Conservation (phyloP, 1,140 invertebrate species). For the Pseudomyrmex pallidus region DNA sequence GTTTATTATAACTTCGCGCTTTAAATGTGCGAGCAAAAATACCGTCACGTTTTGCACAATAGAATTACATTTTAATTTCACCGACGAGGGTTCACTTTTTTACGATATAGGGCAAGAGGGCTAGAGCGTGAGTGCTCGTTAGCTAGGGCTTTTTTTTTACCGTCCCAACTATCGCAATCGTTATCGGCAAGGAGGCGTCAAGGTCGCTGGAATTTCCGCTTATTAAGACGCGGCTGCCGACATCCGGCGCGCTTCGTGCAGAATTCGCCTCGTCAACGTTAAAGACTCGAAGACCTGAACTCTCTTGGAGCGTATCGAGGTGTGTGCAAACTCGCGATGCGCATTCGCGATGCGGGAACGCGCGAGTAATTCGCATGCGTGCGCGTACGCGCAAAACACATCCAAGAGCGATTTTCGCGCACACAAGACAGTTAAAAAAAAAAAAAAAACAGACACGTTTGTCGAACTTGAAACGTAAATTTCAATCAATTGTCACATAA, state of each 20-base stretch:
- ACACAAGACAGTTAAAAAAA: too few species aligned
- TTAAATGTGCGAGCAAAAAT: too few species aligned
- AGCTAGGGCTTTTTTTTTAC: slow-evolving; percentile 37
- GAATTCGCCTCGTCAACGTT: slow-evolving; percentile 63
- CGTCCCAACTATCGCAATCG: slow-evolving; percentile 44
- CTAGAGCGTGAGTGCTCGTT: slow-evolving; percentile 47
- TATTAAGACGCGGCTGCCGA: slow-evolving; percentile 67
- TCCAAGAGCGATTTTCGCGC: background rate
- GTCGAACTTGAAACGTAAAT: background rate
- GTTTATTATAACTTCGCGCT: too few species aligned
- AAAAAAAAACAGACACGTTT: too few species aligned
- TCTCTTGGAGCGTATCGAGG: slow-evolving; percentile 36
- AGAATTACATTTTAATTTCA: slow-evolving; percentile 37
- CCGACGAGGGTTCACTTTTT: background rate
- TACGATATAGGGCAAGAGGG: background rate
- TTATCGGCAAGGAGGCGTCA: slow-evolving; percentile 63
- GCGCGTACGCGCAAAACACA: background rate
- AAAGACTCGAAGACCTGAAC: slow-evolving; percentile 61
- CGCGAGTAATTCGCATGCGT: background rate
- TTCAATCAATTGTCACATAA: background rate
- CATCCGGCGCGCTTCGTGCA: slow-evolving; percentile 63
- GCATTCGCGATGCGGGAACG: slow-evolving; percentile 5
- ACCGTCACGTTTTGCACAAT: background rate
- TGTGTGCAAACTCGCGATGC: slow-evolving; percentile 9
- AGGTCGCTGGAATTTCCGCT: slow-evolving; percentile 72